A percentile compares a stretch with the other conserved stretches of the same genome.
Conservation (phyloP, 2,113 vertebrate genomes). For the Rostratula benghalensis region DNA sequence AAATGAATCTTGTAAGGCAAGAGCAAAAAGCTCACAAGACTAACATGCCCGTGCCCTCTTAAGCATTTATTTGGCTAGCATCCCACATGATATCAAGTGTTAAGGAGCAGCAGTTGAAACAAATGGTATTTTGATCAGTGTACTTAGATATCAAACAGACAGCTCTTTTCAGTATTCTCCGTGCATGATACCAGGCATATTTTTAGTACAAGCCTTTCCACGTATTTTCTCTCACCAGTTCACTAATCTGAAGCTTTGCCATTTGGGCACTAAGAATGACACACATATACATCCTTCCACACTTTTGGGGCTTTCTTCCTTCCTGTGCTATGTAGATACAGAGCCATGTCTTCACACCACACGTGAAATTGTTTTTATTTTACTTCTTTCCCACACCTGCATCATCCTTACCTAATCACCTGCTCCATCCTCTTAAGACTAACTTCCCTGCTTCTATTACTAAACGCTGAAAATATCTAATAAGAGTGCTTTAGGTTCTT, state of each 20-base stretch:
- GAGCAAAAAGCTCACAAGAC: background rate
- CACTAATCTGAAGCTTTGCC: background rate
- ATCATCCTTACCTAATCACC: background rate
- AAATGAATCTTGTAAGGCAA: background rate
- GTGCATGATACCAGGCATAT: background rate
- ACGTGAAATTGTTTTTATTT: background rate
- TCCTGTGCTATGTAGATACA: background rate
- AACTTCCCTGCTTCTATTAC: background rate
- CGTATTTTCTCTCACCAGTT: background rate
- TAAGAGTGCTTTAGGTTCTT: background rate
- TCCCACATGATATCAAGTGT: constrained; percentile 35
- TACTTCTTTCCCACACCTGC: background rate
- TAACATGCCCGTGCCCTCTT: background rate
- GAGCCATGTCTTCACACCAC: background rate
- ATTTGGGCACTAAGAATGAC: background rate
- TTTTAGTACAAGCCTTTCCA: background rate
- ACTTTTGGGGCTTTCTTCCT: background rate
- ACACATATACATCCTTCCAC: background rate
- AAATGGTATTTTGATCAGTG: background rate
- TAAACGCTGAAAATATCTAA: background rate
- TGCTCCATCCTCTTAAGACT: background rate
- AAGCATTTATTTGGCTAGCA: constrained; percentile 42
- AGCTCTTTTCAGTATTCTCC: background rate
- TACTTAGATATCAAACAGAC: background rate
- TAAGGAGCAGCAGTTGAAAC: constrained; percentile 19